Percentiles rank a stretch among this genome's conserved stretches.
Evolutionary conservation across 2,888 invertebrate species (phyloP).

Genomic region (Hymenopus coronatus): DNA sequence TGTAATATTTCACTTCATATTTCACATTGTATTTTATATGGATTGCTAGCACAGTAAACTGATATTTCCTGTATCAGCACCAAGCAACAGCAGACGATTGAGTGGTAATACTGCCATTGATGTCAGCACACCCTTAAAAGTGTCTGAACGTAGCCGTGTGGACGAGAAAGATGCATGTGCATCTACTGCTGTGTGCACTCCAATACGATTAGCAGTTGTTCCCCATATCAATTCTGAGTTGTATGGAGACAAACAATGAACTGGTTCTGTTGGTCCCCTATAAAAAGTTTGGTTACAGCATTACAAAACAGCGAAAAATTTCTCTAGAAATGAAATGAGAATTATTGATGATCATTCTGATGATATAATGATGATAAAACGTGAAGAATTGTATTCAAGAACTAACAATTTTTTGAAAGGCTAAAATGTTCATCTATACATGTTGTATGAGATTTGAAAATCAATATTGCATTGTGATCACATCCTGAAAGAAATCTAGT

Average conservation of each 20-base stretch:
- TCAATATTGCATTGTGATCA: no score
- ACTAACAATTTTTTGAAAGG: no score
- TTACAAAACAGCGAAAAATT: not conserved
- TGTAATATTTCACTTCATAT: not conserved
- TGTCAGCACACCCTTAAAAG: constrained; percentile 88
- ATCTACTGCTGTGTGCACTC: constrained; percentile 74
- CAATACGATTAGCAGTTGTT: constrained; percentile 89
- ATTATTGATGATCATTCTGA: no score
- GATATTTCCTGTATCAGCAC: constrained; percentile 88
- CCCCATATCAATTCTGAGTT: constrained; percentile 82
- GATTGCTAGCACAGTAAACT: constrained; percentile 67
- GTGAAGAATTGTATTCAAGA: no score
- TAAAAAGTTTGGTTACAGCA: constrained; percentile 31
- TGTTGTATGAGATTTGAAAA: no score
- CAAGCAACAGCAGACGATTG: constrained; percentile 84
- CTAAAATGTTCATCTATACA: no score
- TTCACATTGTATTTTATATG: not conserved
- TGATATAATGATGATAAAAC: no score
- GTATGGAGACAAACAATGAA: constrained; percentile 80
- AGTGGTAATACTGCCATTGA: constrained; percentile 86
- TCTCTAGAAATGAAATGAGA: no score
- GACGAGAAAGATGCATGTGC: constrained; percentile 75
- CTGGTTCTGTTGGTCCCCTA: constrained; percentile 89
- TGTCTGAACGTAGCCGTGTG: constrained; percentile 82
- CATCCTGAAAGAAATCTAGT: no score